These are phyloP conservation scores for honey bee (Apis mellifera) DNA, from an alignment of 1,140 invertebrate genomes.

Conservation along the genomic window DNA sequence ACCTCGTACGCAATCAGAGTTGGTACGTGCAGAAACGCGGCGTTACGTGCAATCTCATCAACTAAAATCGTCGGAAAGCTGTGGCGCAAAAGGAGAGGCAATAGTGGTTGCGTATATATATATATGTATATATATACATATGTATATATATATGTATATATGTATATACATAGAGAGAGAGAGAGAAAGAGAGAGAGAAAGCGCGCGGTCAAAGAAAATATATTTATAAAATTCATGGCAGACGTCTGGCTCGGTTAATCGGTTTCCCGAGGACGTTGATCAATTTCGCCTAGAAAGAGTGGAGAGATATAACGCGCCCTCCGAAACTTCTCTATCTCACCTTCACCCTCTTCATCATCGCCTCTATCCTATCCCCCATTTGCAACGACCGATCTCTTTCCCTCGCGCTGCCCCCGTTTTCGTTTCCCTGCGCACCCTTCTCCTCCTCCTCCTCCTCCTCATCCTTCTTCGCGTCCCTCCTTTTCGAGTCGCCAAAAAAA, in stretches of 20 bases:
- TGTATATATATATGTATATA: too few relatives aligned
- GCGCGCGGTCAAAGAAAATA: slow-evolving; percentile 57
- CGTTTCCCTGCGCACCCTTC: background rate
- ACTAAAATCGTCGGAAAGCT: slow-evolving; percentile 26
- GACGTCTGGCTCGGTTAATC: slow-evolving; percentile 62
- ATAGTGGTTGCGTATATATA: background rate
- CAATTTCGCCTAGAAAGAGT: slow-evolving; percentile 61
- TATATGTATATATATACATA: too few relatives aligned
- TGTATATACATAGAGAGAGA: too few relatives aligned
- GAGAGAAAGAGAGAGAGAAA: too few relatives aligned
- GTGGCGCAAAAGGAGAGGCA: slow-evolving; percentile 32
- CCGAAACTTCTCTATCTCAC: slow-evolving; percentile 34
- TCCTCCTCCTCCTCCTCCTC: background rate
- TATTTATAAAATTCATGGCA: slow-evolving; percentile 67
- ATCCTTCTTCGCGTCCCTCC: slow-evolving; percentile 9
- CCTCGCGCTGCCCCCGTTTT: slow-evolving; percentile 22
- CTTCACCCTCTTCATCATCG: slow-evolving; percentile 59
- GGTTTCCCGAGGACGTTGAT: slow-evolving; percentile 67
- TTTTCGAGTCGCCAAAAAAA: slow-evolving; percentile 56
- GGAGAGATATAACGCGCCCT: slow-evolving; percentile 40
- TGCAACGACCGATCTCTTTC: slow-evolving; percentile 6
- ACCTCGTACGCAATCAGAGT: background rate
- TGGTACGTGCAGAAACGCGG: background rate
- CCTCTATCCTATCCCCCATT: slow-evolving; percentile 19
- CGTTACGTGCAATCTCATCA: slow-evolving; percentile 26